Evolutionary conservation across 2,888 invertebrate genomes (phyloP), one percentile per base, ranked within the genome.

Genomic region (Ichneumon xanthorius): DNA sequence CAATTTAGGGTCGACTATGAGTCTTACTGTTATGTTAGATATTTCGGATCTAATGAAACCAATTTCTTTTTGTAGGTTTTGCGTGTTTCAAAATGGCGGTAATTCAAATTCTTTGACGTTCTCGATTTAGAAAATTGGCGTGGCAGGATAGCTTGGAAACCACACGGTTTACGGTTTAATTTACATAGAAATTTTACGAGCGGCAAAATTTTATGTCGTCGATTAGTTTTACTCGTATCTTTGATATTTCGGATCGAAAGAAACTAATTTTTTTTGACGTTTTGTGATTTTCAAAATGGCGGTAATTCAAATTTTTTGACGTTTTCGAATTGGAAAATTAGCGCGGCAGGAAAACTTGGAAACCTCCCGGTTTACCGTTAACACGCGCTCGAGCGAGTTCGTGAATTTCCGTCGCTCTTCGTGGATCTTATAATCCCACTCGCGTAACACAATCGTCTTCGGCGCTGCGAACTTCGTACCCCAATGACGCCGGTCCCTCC

Each of bases 381-480:
- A 16, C 19, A 26, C 55, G 14, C 55, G 22, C 22, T 58, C 55
- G 22, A 7, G 72, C 11, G 16, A 26, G 37, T 50, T 40, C 22
- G 58, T 48, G 50, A n/a, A 48, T 71, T 68, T 50, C 61, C 68
- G 75, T 65, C 26, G 37, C 48, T 16, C 37, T 70, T 75, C 53
- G 78, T 16, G 40, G 58, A 72, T 73, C 72, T 65, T 68, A 22
- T 40, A 68, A 79, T 79, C 79, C 73, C 63, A 40, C 70, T 77
- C 48, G 77, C 33, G 26, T 58, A 58, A 58, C n/a, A 22, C 26
- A 48, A 48, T 68, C 40, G 76, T 71, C 71, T 68, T 73, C 68
- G 40, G 61, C 50, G 26, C 30, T 80, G 63, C 50, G 81, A 75
- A 85, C 84, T 85, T 85, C 73, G 84, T 75, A 75, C 84, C 81